Conservation (phyloP, 2,113 vertebrate species). For the Saguinus imperator region DNA sequence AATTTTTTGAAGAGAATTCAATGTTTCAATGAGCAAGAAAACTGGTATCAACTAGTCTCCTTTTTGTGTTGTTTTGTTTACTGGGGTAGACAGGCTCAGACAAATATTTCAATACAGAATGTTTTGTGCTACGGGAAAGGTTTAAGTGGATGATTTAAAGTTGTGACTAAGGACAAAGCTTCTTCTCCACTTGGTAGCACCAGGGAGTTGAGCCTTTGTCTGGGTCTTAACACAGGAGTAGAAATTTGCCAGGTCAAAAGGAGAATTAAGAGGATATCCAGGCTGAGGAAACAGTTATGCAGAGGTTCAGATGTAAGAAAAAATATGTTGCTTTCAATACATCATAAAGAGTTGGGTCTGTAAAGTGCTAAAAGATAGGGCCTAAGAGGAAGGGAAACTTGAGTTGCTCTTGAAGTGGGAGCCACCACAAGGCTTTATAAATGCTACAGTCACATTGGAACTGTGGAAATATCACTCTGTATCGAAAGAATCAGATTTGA, state of each 20-base stretch:
- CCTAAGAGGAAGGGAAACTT: neutral
- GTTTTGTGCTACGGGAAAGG: neutral
- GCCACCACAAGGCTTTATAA: neutral
- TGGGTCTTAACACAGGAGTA: neutral
- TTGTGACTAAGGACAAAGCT: neutral
- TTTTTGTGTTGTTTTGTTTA: neutral
- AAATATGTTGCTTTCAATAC: neutral
- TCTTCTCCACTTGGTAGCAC: neutral
- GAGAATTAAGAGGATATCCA: neutral
- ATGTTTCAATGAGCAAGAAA: neutral
- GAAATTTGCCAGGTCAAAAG: neutral
- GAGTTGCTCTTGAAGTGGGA: neutral
- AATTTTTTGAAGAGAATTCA: neutral
- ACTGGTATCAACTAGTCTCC: neutral
- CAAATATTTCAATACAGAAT: neutral
- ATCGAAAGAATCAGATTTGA: neutral
- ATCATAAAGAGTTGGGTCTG: neutral
- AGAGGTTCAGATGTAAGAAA: neutral
- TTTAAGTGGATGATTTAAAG: neutral
- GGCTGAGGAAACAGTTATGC: neutral
- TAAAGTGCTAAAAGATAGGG: neutral
- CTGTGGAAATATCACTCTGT: neutral
- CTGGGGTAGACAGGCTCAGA: neutral
- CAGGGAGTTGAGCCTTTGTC: neutral
- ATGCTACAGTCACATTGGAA: neutral